phyloP scores from a whole-genome alignment of 2,113 vertebrate genomes.

The Enhydra lutris region DNA sequence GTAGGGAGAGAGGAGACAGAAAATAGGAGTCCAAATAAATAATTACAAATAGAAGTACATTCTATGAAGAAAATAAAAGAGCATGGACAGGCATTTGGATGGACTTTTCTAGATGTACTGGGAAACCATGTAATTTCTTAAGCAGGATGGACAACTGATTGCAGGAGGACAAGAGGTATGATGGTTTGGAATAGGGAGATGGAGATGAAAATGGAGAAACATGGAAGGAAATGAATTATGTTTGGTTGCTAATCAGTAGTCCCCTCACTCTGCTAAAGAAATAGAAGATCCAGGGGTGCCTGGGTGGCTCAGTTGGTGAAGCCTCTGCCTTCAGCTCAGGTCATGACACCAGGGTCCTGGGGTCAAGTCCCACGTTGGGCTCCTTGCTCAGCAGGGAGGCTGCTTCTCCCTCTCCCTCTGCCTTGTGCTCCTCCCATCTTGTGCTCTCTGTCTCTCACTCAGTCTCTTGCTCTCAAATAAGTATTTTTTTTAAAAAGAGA shows the following conservation, averaged over 20 bases:
- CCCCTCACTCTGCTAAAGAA: not conserved
- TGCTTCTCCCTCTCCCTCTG: not conserved
- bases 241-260: not conserved
- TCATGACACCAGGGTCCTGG: not conserved
- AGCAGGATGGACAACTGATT: not conserved
- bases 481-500: not conserved
- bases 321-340: not conserved
- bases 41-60: not conserved
- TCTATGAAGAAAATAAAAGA: conserved; percentile 4
- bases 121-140: not conserved
- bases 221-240: not conserved
- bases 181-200: not conserved
- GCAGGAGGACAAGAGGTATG: not conserved
- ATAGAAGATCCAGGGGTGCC: not conserved
- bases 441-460: not conserved
- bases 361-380: too few relatives aligned
- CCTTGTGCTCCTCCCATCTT: not conserved
- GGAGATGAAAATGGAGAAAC: not conserved
- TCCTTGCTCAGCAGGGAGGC: not conserved
- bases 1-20: not conserved
- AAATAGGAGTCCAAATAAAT: not conserved
- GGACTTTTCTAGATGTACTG: not conserved
- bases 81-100: not conserved
- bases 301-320: not conserved
- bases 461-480: not conserved